Base-by-base conservation (phyloP, 1,140 invertebrate genomes). In the Neodiprion pinetum region DNA sequence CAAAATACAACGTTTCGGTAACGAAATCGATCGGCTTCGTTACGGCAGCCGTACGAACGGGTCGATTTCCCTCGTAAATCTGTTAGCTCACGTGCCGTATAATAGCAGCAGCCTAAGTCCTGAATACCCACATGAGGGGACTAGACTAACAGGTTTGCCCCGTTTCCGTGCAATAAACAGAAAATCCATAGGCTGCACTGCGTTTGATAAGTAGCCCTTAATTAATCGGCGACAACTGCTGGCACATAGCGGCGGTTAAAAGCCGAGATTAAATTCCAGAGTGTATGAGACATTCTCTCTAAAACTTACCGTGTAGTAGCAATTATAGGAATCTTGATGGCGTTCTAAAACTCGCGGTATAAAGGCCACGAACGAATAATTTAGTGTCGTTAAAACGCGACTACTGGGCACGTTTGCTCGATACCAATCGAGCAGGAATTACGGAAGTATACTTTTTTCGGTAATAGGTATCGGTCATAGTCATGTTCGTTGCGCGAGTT, bases 11-110 rank as follows among this genome's bases (percentile, higher is more conserved):
- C 28, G 28, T 40, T 40, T 40, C 5, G 5, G 28, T 40, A 40
- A 40, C 28, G 5, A 5, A 40, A 40, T 40, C 28, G 28, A 40
- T 40, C 28, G 28, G 28, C 28, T 40, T 40, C 28, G 28, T 40
- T 40, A 40, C 28, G 28, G 28, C 28, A 40, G 28, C 28, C 28
- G 28, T 40, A 40, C 28, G 69, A 73, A 66, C 76, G 71, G 72
- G 71, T 67, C 79, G 81, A 83, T 81, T 81, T 83, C 81, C 73
- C 82, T 80, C 80, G 75, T 82, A 83, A 82, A 82, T 81, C 78
- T 82, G 76, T 82, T 77, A 79, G 71, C 72, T 73, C 73, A 76
- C 75, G 78, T 77, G 78, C 28, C 28, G 28, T 76, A 74, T 67
- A 74, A 50, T 72, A 67, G 28, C 28, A 4, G 28, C 28, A 40